phyloP scores from a whole-genome alignment of 2,888 invertebrate species.

The Zaprionus lineosus region DNA sequence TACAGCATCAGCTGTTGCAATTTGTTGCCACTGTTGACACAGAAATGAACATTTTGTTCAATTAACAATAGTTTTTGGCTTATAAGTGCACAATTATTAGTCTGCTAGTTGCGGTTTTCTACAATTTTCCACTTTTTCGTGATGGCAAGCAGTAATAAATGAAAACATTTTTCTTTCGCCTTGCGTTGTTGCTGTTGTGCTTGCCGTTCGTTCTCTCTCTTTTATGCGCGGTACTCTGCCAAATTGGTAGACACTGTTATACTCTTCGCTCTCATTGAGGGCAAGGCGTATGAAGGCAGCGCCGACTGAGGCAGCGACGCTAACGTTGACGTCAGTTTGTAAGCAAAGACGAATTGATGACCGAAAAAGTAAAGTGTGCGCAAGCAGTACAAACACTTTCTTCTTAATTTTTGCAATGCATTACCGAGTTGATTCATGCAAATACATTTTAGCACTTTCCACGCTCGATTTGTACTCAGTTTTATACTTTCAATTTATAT shows the following conservation, averaged over 20 bases:
- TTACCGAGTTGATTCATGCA: constrained; percentile 44
- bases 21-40: constrained; percentile 51
- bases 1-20: constrained; percentile 75
- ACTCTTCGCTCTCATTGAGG: constrained; percentile 68
- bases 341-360: constrained; percentile 55
- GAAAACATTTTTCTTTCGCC: constrained; percentile 75
- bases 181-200: constrained; percentile 63
- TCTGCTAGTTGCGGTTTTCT: constrained; percentile 36
- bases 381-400: constrained; percentile 52
- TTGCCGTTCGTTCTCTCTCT: constrained; percentile 66
- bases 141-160: constrained; percentile 60
- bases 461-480: constrained; percentile 29
- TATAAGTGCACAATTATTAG: constrained; percentile 54
- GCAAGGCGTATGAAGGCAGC: constrained; percentile 57
- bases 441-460: constrained; percentile 52
- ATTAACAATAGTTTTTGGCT: constrained; percentile 23
- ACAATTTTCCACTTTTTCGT: constrained; percentile 56
- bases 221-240: constrained; percentile 48
- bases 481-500: constrained; percentile 49
- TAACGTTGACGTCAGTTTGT: constrained; percentile 61
- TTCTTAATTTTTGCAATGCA: constrained; percentile 38
- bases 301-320: constrained; percentile 55
- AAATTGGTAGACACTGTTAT: constrained; percentile 67
- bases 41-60: constrained; percentile 46
- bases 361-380: constrained; percentile 64